These are phyloP conservation scores for Parotocinclus haroldoi DNA, from an alignment of 2,797 vertebrate species.

Conservation along the genomic window DNA sequence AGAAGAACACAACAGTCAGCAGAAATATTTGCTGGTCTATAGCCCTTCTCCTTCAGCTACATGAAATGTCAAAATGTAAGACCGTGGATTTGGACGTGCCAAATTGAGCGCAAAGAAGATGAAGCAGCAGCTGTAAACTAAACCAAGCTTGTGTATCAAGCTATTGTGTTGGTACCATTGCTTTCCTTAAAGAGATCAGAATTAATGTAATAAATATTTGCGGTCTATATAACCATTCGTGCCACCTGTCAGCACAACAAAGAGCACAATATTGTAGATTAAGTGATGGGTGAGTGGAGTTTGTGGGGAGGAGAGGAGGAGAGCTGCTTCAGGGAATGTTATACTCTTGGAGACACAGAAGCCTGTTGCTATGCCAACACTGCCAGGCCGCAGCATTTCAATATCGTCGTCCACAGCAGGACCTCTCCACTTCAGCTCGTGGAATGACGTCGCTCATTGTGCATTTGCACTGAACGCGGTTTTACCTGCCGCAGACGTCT, in stretches of 20 bases:
- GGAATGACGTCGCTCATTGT: conserved; percentile 21
- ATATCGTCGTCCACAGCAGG: conserved; percentile 50
- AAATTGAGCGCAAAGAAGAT: too few relatives aligned
- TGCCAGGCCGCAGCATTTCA: conserved; percentile 48
- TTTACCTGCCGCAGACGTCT: conserved; percentile 30
- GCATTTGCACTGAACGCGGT: conserved; percentile 35
- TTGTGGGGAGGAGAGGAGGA: conserved; percentile 9
- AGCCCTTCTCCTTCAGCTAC: too few relatives aligned
- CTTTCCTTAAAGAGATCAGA: conserved; percentile 23
- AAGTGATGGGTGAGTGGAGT: conserved; percentile 2
- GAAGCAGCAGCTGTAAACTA: too few relatives aligned
- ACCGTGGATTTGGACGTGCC: too few relatives aligned
- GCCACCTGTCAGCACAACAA: neutral
- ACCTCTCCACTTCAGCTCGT: conserved; percentile 47
- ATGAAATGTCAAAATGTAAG: too few relatives aligned
- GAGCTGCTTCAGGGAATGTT: conserved; percentile 41
- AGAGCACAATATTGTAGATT: conserved; percentile 24
- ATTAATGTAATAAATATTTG: conserved; percentile 26
- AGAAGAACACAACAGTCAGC: too few relatives aligned
- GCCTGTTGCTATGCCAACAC: conserved; percentile 63
- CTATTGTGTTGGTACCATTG: neutral
- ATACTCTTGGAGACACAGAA: conserved; percentile 52
- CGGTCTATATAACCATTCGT: conserved; percentile 14
- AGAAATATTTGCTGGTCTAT: too few relatives aligned
- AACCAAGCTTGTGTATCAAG: too few relatives aligned